phyloP scores from a whole-genome alignment of 1,140 invertebrate genomes.

The Brachionus plicatilis region DNA sequence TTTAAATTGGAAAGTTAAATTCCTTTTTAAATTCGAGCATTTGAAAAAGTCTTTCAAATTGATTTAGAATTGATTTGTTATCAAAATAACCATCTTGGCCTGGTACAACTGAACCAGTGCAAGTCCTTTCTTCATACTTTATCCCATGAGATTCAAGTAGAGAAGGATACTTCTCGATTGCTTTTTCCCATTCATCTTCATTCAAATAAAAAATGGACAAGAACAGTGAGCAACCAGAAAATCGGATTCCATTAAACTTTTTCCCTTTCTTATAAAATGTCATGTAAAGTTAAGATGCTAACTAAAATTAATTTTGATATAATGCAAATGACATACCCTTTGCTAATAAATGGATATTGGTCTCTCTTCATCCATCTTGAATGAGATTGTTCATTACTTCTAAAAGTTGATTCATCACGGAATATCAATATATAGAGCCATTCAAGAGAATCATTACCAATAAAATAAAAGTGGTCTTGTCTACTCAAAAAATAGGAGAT shows the following conservation, averaged over 20 bases:
- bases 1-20: no score
- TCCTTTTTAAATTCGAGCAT: no score
- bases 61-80: no score
- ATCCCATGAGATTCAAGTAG: no score
- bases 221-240: conserved; percentile 11
- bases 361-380: neutral
- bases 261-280: neutral
- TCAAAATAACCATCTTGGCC: no score
- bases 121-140: no score
- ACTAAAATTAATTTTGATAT: neutral
- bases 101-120: no score
- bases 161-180: no score
- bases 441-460: neutral
- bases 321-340: neutral
- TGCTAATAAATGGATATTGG: conserved; percentile 4
- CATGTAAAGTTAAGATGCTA: neutral
- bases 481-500: neutral
- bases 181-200: no score
- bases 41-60: no score
- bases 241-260: conserved; percentile 12
- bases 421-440: neutral
- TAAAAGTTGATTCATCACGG: conserved; percentile 2
- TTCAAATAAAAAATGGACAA: neutral
- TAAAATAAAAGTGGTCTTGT: neutral
- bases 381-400: neutral